A percentile compares a stretch with the other conserved stretches of the same genome.
Conservation (phyloP, 2,797 vertebrate genomes). For the Taenioides sp. region DNA sequence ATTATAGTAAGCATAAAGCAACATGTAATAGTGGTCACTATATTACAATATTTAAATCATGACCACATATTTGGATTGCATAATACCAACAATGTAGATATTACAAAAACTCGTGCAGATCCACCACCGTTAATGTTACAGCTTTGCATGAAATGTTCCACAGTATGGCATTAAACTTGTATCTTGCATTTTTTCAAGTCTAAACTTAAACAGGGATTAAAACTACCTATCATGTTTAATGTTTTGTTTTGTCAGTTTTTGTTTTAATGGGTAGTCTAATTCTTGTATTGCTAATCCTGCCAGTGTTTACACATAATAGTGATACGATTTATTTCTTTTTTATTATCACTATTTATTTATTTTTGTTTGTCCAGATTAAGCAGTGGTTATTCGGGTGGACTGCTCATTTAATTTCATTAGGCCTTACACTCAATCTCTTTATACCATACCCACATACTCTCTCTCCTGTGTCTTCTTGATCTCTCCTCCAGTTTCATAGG, state of each 20-base stretch:
- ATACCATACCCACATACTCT: conserved; percentile 22
- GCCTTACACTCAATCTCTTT: conserved; percentile 16
- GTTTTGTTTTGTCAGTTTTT: no score
- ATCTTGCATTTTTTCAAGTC: neutral
- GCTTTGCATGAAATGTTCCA: neutral
- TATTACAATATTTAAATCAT: neutral
- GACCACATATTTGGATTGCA: neutral
- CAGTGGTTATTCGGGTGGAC: neutral
- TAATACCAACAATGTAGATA: neutral
- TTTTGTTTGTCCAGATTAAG: neutral
- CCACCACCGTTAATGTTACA: no score
- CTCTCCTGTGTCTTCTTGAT: conserved; percentile 19
- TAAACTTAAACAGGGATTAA: no score
- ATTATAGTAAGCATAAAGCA: neutral
- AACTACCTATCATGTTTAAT: no score
- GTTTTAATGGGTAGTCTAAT: no score
- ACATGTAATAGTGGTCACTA: neutral
- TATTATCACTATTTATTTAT: no score
- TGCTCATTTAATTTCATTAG: neutral
- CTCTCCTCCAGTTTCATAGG: conserved; percentile 65
- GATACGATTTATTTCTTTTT: no score
- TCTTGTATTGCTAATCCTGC: no score
- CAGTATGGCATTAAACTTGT: neutral
- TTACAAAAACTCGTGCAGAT: no score
- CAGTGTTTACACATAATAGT: no score